Evolutionary conservation across 1,140 invertebrate genomes (phyloP).

Genomic region (Sminthurinus signatus): DNA sequence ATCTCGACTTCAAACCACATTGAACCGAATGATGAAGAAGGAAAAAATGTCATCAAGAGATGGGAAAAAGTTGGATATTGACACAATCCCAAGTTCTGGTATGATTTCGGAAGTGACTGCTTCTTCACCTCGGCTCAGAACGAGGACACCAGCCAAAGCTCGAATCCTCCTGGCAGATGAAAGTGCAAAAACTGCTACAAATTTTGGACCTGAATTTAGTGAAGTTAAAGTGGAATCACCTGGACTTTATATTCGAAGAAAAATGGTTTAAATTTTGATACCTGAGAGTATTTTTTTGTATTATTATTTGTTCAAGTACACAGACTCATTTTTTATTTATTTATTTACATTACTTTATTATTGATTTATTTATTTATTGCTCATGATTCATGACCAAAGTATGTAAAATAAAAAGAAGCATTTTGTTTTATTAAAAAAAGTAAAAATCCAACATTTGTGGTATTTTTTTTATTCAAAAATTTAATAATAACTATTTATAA

Average conservation of each 20-base stretch:
- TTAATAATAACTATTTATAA: no score
- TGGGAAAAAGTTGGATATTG: background rate
- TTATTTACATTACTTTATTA: background rate
- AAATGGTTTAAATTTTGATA: background rate
- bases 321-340: background rate
- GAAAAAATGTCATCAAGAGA: background rate
- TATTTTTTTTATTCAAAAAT: no score
- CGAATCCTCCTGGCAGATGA: background rate
- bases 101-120: background rate
- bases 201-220: background rate
- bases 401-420: no score
- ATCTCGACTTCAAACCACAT: background rate
- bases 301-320: background rate
- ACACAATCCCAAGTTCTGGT: background rate
- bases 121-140: background rate
- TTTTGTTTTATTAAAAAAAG: no score
- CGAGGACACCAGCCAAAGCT: background rate
- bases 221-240: slow-evolving; percentile 10
- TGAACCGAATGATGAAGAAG: background rate
- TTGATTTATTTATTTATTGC: no score
- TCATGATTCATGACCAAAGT: no score
- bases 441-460: no score
- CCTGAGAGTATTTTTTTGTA: background rate
- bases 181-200: background rate
- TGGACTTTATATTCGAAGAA: background rate